Evolutionary conservation across 1,140 invertebrate species (phyloP), one percentile per base, ranked within the genome.

Genomic region (Probaryconus sp.): DNA sequence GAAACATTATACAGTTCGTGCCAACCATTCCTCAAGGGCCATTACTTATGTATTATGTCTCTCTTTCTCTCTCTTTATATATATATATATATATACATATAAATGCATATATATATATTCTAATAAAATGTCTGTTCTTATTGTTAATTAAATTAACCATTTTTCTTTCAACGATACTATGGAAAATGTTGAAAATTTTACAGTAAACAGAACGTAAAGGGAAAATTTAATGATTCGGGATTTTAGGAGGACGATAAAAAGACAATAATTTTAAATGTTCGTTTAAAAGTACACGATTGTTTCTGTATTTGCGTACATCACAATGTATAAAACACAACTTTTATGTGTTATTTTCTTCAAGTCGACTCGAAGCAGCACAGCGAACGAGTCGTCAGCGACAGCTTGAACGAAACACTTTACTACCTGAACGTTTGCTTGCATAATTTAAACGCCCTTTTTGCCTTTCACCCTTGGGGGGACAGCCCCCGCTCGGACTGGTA

Each of bases 371-470:
- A 74, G 6, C 64, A 69, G 50, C 38, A 58, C 35, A 3, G 20
- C 51, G 37, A 40, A 17, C 21, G 37, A 18, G 24, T 60, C 65
- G 58, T 68, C 64, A 72, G 20, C 47, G 65, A 53, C 56, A 65
- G 64, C 40, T 60, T 45, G 50, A 64, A 45, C 65, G 60, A 70
- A 77, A 70, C 70, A 70, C 68, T 78, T 78, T 78, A 73, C 72
- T 69, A 78, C 72, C 72, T 78, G 72, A 76, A 78, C 68, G 67
- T 72, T 78, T 58, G 68, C 76, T 78, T 78, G 76, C 72, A 76
- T 78, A 78, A 78, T 72, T 78, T 76, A 72, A 61, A 64, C 60
- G 67, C 58, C 70, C 75, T 67, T 70, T 70, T 70, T 70, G 64
- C 63, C 53, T 55, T 43, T 68, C 55, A 75, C 51, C 56, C 56